These are phyloP conservation scores for Melipona bicolor DNA, from an alignment of 2,888 invertebrate species.

Conservation along the genomic window DNA sequence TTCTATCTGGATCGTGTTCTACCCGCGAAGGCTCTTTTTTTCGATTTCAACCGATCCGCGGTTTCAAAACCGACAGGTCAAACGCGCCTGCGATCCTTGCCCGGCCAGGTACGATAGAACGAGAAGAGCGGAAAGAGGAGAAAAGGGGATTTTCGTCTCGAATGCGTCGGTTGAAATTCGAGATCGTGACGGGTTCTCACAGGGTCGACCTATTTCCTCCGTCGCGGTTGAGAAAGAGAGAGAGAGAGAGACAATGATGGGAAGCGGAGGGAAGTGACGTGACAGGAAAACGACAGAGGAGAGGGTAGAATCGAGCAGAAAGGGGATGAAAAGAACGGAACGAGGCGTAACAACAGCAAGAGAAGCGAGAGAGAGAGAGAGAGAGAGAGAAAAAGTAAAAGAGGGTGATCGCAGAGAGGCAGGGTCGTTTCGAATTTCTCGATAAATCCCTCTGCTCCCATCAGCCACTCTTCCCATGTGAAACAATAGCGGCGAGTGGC, in stretches of 20 bases:
- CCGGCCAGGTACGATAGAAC: background rate
- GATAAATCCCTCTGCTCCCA: conserved; percentile 70
- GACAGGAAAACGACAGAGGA: conserved; percentile 32
- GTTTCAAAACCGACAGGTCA: conserved; percentile 17
- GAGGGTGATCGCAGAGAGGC: conserved; percentile 23
- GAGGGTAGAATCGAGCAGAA: conserved; percentile 5
- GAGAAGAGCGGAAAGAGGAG: background rate
- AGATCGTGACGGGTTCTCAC: conserved; percentile 48
- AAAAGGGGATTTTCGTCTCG: conserved; percentile 39
- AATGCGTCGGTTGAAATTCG: conserved; percentile 65
- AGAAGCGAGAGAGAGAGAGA: background rate
- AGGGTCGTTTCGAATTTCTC: conserved; percentile 78
- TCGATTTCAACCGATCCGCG: conserved; percentile 7
- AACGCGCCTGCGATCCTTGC: conserved; percentile 10
- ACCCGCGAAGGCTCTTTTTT: background rate
- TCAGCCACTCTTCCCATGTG: conserved; percentile 74
- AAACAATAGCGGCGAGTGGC: conserved; percentile 81
- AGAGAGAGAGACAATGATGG: background rate
- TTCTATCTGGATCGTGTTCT: background rate
- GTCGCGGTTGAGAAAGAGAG: background rate
- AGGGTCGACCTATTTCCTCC: conserved; percentile 51
- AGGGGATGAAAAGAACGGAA: conserved; percentile 9
- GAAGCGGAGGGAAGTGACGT: conserved; percentile 17
- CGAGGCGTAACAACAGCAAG: background rate
- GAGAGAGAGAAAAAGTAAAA: conserved; percentile 2